Evolutionary conservation across 92 coral and sea anemone genomes (phyloP), one percentile per base, ranked within the genome.

Genomic region (Phenganax marumi): DNA sequence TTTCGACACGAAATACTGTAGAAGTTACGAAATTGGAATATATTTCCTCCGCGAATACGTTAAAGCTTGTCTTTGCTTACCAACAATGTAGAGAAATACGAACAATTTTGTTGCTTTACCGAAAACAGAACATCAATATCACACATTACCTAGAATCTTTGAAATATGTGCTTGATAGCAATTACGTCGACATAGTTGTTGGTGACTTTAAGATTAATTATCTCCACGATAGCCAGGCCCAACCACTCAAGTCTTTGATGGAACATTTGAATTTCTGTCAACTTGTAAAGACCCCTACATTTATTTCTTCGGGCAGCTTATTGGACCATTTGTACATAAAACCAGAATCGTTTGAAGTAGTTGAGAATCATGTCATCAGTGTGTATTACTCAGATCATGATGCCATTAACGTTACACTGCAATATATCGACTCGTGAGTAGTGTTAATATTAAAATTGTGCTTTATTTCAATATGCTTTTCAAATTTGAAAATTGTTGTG

Each of bases 361-460:
- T 80, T 63, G 24, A 84, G 50, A 74, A 80, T 73, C 50, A 61
- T 70, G 86, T 88, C 82, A 47, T 84, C 77, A 79, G 53, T 77
- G 82, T 88, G n/a, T 88, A 88, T 84, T 79, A 88, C 84, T 88
- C 91, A 79, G 88, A 88, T 81, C 91, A 88, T 84, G 85, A 88
- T 80, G 88, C 86, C 75, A 84, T 84, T 52, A 88, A 84, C 72
- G 75, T 79, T 60, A 88, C 74, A 72, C 68, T 83, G 72, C 76
- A 55, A 72, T 60, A 55, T 82, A 58, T 58, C 65, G 14, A 18
- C 65, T 23, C 21, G 65, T 58, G 6, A 16, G n/a, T 16, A 7
- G 8, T 62, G 22, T 10, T 60, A 60, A 2, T 3, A 60, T 60
- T 60, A 60, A 60, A 19, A 60, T 60, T 16, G 21, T 60, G 3